Conservation (phyloP, 2,113 vertebrate genomes). For the Martes martes region DNA sequence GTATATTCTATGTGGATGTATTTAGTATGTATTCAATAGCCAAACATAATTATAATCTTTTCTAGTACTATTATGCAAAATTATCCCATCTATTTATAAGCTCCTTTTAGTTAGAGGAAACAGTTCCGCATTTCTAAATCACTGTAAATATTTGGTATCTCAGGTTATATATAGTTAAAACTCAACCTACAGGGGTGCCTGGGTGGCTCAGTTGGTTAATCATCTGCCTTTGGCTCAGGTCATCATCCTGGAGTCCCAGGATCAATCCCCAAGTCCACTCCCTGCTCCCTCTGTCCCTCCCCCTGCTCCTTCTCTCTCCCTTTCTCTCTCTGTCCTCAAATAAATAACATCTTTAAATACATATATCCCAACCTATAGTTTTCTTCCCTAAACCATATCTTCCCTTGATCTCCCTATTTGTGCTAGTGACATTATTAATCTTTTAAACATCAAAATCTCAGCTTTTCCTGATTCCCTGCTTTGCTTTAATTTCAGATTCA, state of each 20-base stretch:
- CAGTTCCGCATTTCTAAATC: not conserved
- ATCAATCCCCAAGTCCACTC: not conserved
- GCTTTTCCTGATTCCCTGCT: not conserved
- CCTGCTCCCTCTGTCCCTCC: not conserved
- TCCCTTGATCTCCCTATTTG: not conserved
- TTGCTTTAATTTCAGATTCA: not conserved
- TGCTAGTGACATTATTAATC: not conserved
- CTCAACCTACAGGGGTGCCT: not conserved
- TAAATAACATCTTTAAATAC: not conserved
- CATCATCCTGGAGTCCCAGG: not conserved
- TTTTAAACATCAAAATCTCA: not conserved
- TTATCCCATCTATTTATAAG: not conserved
- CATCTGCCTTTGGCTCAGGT: not conserved
- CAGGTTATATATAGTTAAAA: not conserved
- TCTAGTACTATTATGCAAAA: not conserved
- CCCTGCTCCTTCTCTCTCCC: no score
- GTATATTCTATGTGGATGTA: not conserved
- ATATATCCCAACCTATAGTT: not conserved
- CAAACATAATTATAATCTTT: not conserved
- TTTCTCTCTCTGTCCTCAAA: not conserved
- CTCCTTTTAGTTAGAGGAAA: not conserved
- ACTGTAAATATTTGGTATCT: not conserved
- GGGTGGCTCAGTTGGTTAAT: not conserved
- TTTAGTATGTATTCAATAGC: not conserved
- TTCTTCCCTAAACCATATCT: not conserved